These are phyloP conservation scores for Cacoxenus indagator DNA, from an alignment of 2,888 invertebrate species.

Conservation along the genomic window DNA sequence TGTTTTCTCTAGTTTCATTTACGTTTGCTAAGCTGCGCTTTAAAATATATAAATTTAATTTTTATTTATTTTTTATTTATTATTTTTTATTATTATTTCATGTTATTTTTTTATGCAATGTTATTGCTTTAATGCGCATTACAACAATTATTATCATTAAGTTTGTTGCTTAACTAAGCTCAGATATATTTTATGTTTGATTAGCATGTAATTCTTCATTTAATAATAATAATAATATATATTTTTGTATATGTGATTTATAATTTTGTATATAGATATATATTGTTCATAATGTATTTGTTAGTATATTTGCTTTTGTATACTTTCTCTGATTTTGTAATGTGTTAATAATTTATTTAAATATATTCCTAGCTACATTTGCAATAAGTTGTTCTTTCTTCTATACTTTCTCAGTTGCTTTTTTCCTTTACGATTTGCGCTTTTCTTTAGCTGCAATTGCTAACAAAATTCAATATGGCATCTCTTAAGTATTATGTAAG, in stretches of 20 bases:
- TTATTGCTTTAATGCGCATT: conserved; percentile 3
- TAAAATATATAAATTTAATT: conserved; percentile 7
- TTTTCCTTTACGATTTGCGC: background rate
- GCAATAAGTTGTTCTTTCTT: background rate
- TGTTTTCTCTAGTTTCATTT: background rate
- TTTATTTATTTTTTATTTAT: background rate
- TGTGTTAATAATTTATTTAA: conserved; percentile 15
- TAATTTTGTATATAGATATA: conserved; percentile 15
- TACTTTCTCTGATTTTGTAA: conserved; percentile 11
- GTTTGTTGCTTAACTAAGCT: conserved; percentile 40
- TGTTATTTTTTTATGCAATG: conserved; percentile 7
- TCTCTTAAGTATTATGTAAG: no score
- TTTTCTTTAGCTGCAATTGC: background rate
- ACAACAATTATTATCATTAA: conserved; percentile 22
- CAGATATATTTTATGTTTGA: conserved; percentile 22
- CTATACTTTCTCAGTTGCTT: no score
- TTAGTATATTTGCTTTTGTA: conserved; percentile 30
- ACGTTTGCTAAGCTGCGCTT: conserved; percentile 3
- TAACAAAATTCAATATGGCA: no score
- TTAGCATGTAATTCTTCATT: background rate
- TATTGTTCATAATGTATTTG: conserved; percentile 28
- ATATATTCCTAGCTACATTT: conserved; percentile 20
- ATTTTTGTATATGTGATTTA: conserved; percentile 15
- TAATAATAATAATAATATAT: conserved; percentile 21
- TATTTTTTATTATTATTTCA: background rate